Base-by-base conservation (phyloP, 2,113 vertebrate species). In the Pseudonaja textilis region DNA sequence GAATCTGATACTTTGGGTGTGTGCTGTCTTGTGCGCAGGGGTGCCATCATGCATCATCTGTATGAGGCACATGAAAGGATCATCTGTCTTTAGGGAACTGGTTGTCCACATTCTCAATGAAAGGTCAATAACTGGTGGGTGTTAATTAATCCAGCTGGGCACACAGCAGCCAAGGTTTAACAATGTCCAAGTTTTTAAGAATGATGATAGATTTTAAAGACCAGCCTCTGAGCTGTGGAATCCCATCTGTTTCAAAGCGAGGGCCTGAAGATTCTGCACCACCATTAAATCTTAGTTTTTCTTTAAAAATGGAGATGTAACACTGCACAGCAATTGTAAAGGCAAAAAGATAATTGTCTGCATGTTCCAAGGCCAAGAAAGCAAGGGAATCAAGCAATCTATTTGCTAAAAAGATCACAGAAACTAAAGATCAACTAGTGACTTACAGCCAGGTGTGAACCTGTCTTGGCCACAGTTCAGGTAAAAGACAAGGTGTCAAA, bases 101-200 rank as follows among this genome's bases (percentile, higher is more conserved):
- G 95, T 93, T 95, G 96, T 97, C 97, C 96, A 95, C 50, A 50
- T 94, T 95, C 91, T 93, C 94, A 94, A 96, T 94, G 95, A 97
- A 97, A 98, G 97, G 96, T 98, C 97, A 97, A 97, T 95, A 96
- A 97, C 94, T 96, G 95, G 95, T 96, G 96, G 95, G 94, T 97
- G 96, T 96, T 97, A 98, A 98, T 97, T 97, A 97, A 97, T 98
- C 96, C 97, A 97, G 96, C 95, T 88, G 92, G 96, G 96, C 95
- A 96, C 96, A 96, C 95, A 91, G 95, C 95, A 96, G 96, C 95
- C 96, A 95, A 93, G 94, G 94, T 96, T 97, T 97, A 96, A 96
- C 95, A 97, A 89, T 96, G 94, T 94, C 95, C 74, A 93, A 93
- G 93, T 91, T 96, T 96, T 97, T 96, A 96, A 95, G 96, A 95